Evolutionary conservation across 2,113 vertebrate genomes (phyloP).

Genomic region (Cervus canadensis): DNA sequence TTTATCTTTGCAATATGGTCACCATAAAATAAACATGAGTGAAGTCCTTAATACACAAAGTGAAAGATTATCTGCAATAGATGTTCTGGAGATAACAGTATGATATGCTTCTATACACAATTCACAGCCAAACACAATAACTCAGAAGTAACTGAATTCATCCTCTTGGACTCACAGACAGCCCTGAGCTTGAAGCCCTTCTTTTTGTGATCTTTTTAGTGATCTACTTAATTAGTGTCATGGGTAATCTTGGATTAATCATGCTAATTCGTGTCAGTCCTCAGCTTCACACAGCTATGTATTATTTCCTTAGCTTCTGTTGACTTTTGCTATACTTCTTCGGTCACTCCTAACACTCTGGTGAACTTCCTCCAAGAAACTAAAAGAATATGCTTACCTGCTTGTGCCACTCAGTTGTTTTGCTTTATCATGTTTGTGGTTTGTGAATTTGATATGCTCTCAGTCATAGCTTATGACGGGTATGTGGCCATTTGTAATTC

Average conservation of each 20-base stretch:
- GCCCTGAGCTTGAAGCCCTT: neutral
- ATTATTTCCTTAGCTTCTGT: slow-evolving; percentile 48
- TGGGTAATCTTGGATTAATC: neutral
- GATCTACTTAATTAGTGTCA: neutral
- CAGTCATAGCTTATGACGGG: slow-evolving; percentile 59
- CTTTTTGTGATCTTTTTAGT: neutral
- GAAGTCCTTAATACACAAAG: neutral
- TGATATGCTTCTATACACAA: neutral
- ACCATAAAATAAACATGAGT: neutral
- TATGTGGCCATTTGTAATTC: slow-evolving; percentile 62
- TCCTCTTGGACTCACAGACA: neutral
- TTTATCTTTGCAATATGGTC: neutral
- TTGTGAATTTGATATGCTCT: slow-evolving; percentile 12
- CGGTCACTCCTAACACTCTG: neutral
- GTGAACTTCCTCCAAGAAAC: neutral
- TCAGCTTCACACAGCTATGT: slow-evolving; percentile 17
- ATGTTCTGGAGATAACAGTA: neutral
- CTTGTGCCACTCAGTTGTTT: slow-evolving; percentile 28
- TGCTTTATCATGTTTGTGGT: neutral
- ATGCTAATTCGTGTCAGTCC: neutral
- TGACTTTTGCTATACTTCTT: neutral
- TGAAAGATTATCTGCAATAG: neutral
- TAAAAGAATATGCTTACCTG: neutral
- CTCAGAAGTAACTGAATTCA: neutral
- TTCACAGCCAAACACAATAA: neutral